These are phyloP conservation scores for Microctenopoma steveboyesi DNA, from an alignment of 2,797 vertebrate species.

Conservation along the genomic window DNA sequence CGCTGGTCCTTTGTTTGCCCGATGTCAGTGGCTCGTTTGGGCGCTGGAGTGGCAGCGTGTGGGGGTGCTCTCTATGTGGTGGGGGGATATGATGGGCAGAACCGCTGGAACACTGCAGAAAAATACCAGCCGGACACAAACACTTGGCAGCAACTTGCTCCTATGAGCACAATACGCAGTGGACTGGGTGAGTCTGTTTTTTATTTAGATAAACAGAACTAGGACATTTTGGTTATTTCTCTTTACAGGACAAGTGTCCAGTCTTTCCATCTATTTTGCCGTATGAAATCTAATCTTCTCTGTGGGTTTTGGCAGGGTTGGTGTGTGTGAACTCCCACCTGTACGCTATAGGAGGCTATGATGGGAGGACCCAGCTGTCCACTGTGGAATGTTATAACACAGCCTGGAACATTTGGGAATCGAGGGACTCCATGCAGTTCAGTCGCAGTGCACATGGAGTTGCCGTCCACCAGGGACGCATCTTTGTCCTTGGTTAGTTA, in stretches of 20 bases:
- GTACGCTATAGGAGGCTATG: slow-evolving; percentile 86
- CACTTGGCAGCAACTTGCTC: slow-evolving; percentile 82
- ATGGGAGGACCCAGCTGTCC: slow-evolving; percentile 82
- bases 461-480: slow-evolving; percentile 78
- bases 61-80: slow-evolving; percentile 83
- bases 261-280: background rate
- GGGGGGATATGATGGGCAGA: slow-evolving; percentile 85
- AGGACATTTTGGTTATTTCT: background rate
- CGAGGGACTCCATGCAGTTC: slow-evolving; percentile 81
- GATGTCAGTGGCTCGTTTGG: slow-evolving; percentile 84
- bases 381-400: slow-evolving; percentile 84
- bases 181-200: slow-evolving; percentile 82
- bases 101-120: slow-evolving; percentile 84
- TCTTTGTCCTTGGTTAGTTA: slow-evolving; percentile 84
- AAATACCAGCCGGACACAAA: slow-evolving; percentile 85
- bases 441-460: slow-evolving; percentile 85
- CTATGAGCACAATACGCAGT: slow-evolving; percentile 83
- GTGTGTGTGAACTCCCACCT: slow-evolving; percentile 81
- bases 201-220: background rate
- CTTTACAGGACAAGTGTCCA: too few species aligned
- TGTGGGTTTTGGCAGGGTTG: slow-evolving; percentile 72
- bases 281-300: background rate
- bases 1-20: slow-evolving; percentile 82
- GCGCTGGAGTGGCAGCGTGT: slow-evolving; percentile 81
- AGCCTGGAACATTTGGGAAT: slow-evolving; percentile 81